Conservation (phyloP, 2,797 vertebrate species). For the Brachyalestes nurse region DNA sequence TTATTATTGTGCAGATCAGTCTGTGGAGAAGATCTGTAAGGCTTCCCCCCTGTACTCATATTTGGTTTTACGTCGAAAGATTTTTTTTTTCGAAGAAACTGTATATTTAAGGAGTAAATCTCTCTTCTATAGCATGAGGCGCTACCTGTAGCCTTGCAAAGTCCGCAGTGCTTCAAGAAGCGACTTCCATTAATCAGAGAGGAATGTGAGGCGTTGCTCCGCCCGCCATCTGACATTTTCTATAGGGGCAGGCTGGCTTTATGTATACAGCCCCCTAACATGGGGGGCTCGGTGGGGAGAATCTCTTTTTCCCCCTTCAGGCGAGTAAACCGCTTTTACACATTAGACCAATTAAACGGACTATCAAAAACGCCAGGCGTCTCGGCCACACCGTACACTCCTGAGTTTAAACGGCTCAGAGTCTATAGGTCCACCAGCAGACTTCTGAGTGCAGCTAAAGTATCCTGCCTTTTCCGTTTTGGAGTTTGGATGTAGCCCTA, state of each 20-base stretch:
- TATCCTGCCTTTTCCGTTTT: conserved; percentile 17
- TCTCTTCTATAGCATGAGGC: too few relatives aligned
- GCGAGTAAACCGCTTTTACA: too few relatives aligned
- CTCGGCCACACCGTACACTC: neutral
- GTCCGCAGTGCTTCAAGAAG: neutral
- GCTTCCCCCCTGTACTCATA: too few relatives aligned
- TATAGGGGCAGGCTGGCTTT: conserved; percentile 35
- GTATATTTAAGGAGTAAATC: too few relatives aligned
- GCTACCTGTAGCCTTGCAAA: conserved; percentile 1
- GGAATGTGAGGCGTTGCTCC: conserved; percentile 32
- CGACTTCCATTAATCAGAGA: neutral
- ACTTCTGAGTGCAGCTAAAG: neutral
- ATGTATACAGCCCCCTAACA: neutral
- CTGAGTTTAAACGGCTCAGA: conserved; percentile 19
- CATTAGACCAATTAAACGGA: neutral
- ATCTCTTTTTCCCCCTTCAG: neutral
- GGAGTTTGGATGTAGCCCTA: conserved; percentile 19
- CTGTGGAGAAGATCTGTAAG: too few relatives aligned
- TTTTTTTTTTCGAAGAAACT: too few relatives aligned
- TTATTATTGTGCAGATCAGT: too few relatives aligned
- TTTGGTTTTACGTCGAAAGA: too few relatives aligned
- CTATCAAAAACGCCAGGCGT: too few relatives aligned
- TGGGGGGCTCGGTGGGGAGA: neutral
- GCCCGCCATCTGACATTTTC: conserved; percentile 40
- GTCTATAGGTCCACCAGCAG: conserved; percentile 3